Evolutionary conservation across 2,113 vertebrate species (phyloP), one percentile per base, ranked within the genome.

Genomic region (Stigmatopora argus): DNA sequence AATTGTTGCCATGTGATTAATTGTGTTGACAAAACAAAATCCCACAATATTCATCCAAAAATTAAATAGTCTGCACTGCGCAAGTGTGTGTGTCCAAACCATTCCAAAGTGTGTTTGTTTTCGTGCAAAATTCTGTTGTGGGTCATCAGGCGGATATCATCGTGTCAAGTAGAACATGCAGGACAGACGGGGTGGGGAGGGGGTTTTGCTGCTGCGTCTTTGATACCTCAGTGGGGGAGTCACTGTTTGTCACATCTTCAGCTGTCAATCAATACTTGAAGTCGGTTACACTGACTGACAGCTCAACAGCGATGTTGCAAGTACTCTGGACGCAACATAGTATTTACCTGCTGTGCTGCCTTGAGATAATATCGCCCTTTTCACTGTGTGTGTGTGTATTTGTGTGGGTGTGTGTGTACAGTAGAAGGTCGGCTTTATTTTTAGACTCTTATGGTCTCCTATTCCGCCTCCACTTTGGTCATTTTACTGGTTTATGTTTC

Each of bases 371-470:
- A 74, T 6, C 70, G 38, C 62, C 70, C 26, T 31, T 31, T 31
- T 31, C 38, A 41, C 38, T 10, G 5, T 62, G 51, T 17, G 52
- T 35, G 9, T 31, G 10, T 26, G 71, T 58, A 26, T 52, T 7
- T 71, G 65, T 44, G 62, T 52, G 52, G 12, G 38, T 44, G 5
- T 56, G 8, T 72, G 6, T 65, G 62, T 78, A 80, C 79, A 82
- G 75, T 55, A 79, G 75, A 87, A 87, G 84, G 87, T 89, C 83
- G 83, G 56, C n/a, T 75, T 72, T 70, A 79, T 80, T 62, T 45
- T 67, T 63, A 52, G 57, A 60, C 59, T 60, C 62, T 31, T 31
- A 56, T 73, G 62, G 23, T 74, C n/a, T 61, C 31, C 66, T 44
- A 49, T 26, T 69, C 48, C 63, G n/a, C 62, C 35, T 57, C 19